These are phyloP conservation scores for Drosophila villosipedis DNA, from an alignment of 2,888 invertebrate species.

Conservation along the genomic window DNA sequence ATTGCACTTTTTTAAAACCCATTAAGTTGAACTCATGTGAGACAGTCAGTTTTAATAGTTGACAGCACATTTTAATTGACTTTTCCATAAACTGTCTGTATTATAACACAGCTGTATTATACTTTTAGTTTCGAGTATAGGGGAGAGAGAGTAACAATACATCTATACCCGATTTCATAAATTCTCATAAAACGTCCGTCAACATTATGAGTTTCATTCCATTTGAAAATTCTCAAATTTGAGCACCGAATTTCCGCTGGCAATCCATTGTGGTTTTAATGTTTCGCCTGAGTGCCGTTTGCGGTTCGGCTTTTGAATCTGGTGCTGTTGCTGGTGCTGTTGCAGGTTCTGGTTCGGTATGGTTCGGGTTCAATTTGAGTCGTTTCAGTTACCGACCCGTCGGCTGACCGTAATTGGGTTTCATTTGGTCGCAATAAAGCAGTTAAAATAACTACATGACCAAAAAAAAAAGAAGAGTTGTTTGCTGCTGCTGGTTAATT, in stretches of 20 bases:
- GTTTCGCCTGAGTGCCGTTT: constrained; percentile 63
- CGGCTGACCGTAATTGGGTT: constrained; percentile 49
- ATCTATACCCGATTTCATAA: constrained; percentile 26
- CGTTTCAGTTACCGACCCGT: constrained; percentile 21
- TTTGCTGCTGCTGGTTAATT: constrained; percentile 63
- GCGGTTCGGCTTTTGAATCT: constrained; percentile 9
- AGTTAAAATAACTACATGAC: constrained; percentile 38
- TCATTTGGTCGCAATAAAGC: constrained; percentile 51
- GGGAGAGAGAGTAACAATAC: neutral
- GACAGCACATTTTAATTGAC: constrained; percentile 47
- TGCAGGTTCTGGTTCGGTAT: constrained; percentile 10
- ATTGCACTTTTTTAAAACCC: neutral
- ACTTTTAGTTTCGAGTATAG: neutral
- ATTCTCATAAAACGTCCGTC: constrained; percentile 44
- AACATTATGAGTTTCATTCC: constrained; percentile 43
- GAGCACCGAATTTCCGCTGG: constrained; percentile 31
- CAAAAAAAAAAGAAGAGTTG: constrained; percentile 34
- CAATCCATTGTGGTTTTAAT: constrained; percentile 40
- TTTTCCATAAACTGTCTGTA: constrained; percentile 12
- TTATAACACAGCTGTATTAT: neutral
- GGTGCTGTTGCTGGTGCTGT: neutral
- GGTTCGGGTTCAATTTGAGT: constrained; percentile 23
- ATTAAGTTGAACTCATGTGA: constrained; percentile 13
- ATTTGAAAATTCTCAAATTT: constrained; percentile 34
- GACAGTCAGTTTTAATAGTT: constrained; percentile 24